Evolutionary conservation across 2,113 vertebrate genomes (phyloP).

Genomic region (Indicator maculatus): DNA sequence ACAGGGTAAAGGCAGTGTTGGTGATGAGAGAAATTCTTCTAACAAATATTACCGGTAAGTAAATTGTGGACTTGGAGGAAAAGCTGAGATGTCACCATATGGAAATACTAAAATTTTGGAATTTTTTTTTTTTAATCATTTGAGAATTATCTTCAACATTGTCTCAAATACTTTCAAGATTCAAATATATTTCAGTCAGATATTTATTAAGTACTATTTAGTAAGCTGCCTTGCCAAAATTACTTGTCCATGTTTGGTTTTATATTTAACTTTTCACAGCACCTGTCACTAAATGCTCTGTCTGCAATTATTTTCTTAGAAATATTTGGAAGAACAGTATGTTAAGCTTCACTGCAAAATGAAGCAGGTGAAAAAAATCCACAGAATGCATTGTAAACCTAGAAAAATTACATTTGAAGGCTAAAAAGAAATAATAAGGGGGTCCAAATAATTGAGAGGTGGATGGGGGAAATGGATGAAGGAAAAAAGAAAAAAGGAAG

Average conservation of each 20-base stretch:
- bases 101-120: neutral
- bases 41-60: conserved; percentile 84
- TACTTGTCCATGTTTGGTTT: neutral
- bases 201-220: neutral
- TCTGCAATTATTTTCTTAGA: neutral
- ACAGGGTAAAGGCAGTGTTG: conserved; percentile 82
- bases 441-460: neutral
- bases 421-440: neutral
- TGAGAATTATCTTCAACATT: neutral
- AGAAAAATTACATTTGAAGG: neutral
- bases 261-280: neutral
- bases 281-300: neutral
- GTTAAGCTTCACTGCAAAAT: neutral
- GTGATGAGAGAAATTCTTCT: conserved; percentile 82
- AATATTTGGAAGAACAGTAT: neutral
- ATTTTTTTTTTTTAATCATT: neutral
- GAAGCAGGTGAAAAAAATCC: neutral
- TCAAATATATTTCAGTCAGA: neutral
- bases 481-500: neutral
- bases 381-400: neutral
- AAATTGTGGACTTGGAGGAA: conserved; percentile 6
- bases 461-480: neutral
- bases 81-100: neutral
- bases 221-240: neutral
- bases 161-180: neutral